phyloP scores from a whole-genome alignment of 2,797 vertebrate species.

The Arnoldichthys spilopterus region DNA sequence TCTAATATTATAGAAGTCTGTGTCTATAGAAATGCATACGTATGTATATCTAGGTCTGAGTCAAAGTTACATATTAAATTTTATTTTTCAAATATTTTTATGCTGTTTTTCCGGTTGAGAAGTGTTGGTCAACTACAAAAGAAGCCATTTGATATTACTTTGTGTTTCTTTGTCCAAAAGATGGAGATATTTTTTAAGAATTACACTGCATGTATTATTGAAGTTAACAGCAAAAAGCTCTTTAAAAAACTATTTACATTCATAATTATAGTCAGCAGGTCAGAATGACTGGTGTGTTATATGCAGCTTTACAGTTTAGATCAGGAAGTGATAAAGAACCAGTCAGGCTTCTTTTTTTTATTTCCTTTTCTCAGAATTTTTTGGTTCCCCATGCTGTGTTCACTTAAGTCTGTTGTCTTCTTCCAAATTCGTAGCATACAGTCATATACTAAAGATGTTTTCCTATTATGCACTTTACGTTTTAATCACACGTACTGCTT shows the following conservation, averaged over 20 bases:
- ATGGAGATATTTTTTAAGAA: neutral
- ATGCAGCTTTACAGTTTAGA: neutral
- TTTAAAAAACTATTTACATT: neutral
- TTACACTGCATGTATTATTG: neutral
- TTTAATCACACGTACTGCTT: no score
- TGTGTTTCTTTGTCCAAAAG: neutral
- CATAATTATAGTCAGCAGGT: neutral
- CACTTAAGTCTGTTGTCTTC: neutral
- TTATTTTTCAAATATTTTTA: neutral
- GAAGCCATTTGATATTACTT: neutral
- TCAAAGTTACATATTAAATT: no score
- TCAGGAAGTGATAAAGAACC: neutral
- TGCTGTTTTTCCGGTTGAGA: neutral
- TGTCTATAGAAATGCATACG: neutral
- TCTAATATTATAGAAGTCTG: neutral
- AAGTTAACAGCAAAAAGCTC: neutral
- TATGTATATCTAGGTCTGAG: no score
- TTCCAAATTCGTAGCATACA: neutral
- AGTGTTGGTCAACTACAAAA: neutral
- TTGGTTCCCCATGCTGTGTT: neutral
- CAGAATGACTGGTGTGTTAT: neutral
- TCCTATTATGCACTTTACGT: no score
- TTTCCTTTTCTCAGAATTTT: no score
- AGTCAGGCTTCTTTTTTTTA: neutral
- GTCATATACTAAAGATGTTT: neutral